Evolutionary conservation across 2,888 invertebrate species (phyloP), one percentile per base, ranked within the genome.

Genomic region (Phaonia tiefii): DNA sequence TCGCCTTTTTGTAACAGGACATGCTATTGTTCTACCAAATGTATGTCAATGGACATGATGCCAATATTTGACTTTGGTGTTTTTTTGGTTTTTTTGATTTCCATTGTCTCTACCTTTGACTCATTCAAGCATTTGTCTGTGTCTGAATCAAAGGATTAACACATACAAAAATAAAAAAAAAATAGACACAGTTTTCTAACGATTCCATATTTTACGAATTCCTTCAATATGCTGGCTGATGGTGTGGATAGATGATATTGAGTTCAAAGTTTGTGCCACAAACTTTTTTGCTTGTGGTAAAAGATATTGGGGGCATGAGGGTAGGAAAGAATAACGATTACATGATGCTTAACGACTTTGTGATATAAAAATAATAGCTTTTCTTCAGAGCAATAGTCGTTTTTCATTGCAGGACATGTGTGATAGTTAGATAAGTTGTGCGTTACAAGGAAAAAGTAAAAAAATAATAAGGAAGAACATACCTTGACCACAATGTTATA

Each of bases 271-370:
- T 51, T 20, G 20, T 1, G 20, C 51, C 51, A 51, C n/a, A 51
- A 51, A 4, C 51, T 51, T 56, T 22, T 51, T 51, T 51, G 17
- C 22, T 58, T 60, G 4, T 42, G 22, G 54, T 8, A 17, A 51
- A 7, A 22, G 51, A 31, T 31, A 51, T 51, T 17, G 10, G 15
- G 58, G 44, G 49, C 49, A 5, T n/a, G 13, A 26, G 39, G 31
- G 26, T 66, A 25, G 25, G 20, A 31, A 58, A 26, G 49, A 56
- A 58, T 65, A 65, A 31, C 67, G 54, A 31, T 67, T 75, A 60
- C 58, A 77, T 83, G 81, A 71, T 75, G 81, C 82, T 51, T 83
- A 84, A 84, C 83, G 83, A 83, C 80, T 82, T 79, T 82, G 79
- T 80, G 82, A 84, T 83, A 82, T 69, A 72, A 73, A 84, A 83